Evolutionary conservation across 2,113 vertebrate species (phyloP).

Genomic region (Crotalus helleri): DNA sequence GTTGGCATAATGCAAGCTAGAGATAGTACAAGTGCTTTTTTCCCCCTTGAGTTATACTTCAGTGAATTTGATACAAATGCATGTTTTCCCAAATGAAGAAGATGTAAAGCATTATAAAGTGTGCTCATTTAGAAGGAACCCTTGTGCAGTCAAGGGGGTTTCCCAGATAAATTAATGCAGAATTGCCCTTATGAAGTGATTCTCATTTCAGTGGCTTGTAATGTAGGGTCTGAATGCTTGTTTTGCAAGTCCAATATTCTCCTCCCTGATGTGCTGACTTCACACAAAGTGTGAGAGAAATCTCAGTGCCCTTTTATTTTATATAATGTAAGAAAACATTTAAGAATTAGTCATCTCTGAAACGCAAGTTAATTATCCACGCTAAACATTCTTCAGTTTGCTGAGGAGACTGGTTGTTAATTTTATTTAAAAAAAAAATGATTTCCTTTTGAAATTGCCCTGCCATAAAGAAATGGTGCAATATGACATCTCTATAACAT

Average conservation of each 20-base stretch:
- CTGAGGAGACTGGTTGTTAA: background rate
- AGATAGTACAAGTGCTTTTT: background rate
- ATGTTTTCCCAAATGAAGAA: background rate
- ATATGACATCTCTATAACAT: constrained; percentile 13
- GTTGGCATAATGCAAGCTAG: background rate
- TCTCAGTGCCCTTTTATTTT: background rate
- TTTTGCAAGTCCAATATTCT: background rate
- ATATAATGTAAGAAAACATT: constrained; percentile 4
- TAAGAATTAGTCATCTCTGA: background rate
- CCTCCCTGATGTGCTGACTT: background rate
- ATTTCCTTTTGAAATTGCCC: background rate
- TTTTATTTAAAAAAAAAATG: background rate
- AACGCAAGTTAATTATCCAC: background rate
- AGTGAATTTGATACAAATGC: background rate
- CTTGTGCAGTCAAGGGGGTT: background rate
- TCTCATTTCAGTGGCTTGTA: background rate
- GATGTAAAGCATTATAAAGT: background rate
- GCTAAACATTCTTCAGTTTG: background rate
- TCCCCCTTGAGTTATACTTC: background rate
- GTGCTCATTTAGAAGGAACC: background rate
- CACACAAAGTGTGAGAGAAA: background rate
- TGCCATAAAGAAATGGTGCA: constrained; percentile 47
- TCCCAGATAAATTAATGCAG: background rate
- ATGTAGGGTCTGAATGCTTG: background rate
- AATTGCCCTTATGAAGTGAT: background rate